phyloP scores from a whole-genome alignment of 2,888 invertebrate genomes.

The Diarsia brunnea region DNA sequence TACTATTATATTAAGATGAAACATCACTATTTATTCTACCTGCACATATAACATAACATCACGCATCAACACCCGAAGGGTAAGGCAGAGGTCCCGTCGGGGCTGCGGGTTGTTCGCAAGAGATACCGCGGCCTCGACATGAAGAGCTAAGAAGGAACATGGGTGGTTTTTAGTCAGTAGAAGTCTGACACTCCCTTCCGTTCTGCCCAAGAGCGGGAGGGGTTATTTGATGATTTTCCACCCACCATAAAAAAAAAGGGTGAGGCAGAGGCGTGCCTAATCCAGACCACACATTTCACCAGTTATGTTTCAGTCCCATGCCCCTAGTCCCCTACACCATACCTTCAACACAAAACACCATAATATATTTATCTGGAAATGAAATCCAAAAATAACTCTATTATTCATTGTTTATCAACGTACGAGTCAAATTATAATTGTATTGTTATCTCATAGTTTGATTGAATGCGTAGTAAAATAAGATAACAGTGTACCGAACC shows the following conservation, averaged over 20 bases:
- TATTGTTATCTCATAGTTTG: neutral
- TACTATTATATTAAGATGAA: neutral
- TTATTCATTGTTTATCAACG: neutral
- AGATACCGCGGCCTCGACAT: too few species aligned
- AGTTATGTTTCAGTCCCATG: neutral
- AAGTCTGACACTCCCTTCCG: too few species aligned
- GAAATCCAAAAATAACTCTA: neutral
- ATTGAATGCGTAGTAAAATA: constrained; percentile 47
- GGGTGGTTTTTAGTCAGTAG: too few species aligned
- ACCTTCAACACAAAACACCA: neutral
- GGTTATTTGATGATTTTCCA: too few species aligned
- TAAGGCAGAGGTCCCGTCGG: neutral
- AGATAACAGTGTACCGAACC: constrained; percentile 18
- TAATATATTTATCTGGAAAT: neutral
- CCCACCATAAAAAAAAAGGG: too few species aligned
- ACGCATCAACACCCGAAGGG: neutral
- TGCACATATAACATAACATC: neutral
- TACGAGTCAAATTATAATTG: neutral
- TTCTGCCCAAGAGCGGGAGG: too few species aligned
- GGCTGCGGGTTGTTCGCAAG: too few species aligned
- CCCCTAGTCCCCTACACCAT: neutral
- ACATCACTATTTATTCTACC: constrained; percentile 11
- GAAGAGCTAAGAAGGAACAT: too few species aligned
- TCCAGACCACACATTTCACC: neutral
- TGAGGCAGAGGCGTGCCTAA: neutral